Evolutionary conservation across 2,113 vertebrate species (phyloP).

Genomic region (Colossoma macropomum): DNA sequence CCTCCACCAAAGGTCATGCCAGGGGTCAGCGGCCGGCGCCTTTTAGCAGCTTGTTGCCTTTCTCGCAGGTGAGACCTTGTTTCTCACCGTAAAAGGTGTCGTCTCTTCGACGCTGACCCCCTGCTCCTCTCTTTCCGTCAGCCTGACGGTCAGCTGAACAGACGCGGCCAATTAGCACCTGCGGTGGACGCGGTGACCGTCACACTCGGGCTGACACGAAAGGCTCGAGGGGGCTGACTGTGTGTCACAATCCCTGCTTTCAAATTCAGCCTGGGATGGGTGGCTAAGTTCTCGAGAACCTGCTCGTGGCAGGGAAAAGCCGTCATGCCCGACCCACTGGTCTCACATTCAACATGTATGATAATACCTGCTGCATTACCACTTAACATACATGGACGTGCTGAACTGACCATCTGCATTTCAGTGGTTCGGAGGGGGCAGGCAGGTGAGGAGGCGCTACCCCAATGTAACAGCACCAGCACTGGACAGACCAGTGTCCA

Average conservation of each 20-base stretch:
- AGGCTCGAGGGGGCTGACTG: background rate
- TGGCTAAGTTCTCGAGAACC: background rate
- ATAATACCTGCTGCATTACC: background rate
- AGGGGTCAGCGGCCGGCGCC: background rate
- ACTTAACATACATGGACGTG: background rate
- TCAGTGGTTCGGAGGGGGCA: background rate
- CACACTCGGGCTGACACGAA: conserved; percentile 29
- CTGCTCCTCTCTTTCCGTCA: background rate
- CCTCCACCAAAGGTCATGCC: background rate
- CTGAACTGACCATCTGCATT: background rate
- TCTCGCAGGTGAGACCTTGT: background rate
- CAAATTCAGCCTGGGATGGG: background rate
- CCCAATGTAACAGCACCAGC: conserved; percentile 46
- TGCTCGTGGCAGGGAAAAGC: background rate
- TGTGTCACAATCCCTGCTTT: background rate
- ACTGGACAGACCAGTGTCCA: conserved; percentile 8
- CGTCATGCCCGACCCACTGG: background rate
- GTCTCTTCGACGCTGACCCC: background rate
- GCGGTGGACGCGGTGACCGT: conserved; percentile 21
- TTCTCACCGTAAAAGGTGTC: background rate
- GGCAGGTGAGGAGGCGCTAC: conserved; percentile 19
- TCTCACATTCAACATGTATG: background rate
- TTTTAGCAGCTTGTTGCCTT: background rate
- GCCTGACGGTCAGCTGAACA: conserved; percentile 6
- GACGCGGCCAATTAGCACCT: conserved; percentile 35